Base-by-base conservation (phyloP, 1,140 invertebrate genomes). In the Drosophila repleta region DNA sequence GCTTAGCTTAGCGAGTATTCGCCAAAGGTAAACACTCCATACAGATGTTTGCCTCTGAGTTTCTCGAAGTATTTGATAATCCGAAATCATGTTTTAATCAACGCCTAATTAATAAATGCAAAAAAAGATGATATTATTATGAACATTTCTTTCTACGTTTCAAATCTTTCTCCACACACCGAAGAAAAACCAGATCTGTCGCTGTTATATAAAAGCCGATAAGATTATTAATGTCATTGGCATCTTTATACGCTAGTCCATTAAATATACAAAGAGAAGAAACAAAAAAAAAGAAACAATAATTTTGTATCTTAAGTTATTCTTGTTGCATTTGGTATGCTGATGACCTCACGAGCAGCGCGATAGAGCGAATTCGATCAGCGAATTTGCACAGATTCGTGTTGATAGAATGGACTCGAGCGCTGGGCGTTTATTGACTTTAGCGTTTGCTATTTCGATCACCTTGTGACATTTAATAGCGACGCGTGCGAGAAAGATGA, bases 281-380 rank as follows among this genome's bases (percentile, higher is more conserved):
- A 17, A n/a, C n/a, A n/a, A 72, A 72, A 51, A 39, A 39, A 53
- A 53, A 57, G 58, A 82, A 67, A 35, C 20, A 68, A 57, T 65
- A 53, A 49, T 72, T 72, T 77, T 68, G 7, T 37, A 45, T 52
- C 21, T 55, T n/a, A n/a, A 39, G 37, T 35, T 55, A 48, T 56
- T 41, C 45, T 24, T 37, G 24, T n/a, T 41, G 76, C 68, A 74
- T 87, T 81, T 74, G 46, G 49, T 51, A 52, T 70, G 62, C 17
- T 82, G 79, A 77, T 82, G 82, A 85, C 74, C 82, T 85, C 82
- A 85, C 56, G 68, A 53, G 56, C 71, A 58, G 53, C 51, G 45
- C 74, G 20, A 65, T 79, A 71, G 55, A 53, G 48, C 35, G 52
- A 55, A 49, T 67, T 61, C 37, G 46, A 37, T 46, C 35, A 18